These are phyloP conservation scores for Oryzias javanicus DNA, from an alignment of 2,113 vertebrate species.

Conservation along the genomic window DNA sequence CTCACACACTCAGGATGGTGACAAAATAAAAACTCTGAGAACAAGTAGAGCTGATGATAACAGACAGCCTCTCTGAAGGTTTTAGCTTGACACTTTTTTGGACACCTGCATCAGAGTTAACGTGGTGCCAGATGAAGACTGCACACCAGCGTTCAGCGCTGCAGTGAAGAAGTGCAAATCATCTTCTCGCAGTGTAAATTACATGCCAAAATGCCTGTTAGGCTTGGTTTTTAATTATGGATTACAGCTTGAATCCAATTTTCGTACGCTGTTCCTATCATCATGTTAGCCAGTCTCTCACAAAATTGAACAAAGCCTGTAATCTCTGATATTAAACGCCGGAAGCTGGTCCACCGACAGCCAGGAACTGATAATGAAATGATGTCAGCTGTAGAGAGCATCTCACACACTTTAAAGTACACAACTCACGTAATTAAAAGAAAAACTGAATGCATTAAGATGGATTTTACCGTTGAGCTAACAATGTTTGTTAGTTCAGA, in stretches of 20 bases:
- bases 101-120: no score
- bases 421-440: neutral
- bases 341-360: conserved; percentile 5
- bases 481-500: no score
- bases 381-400: neutral
- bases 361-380: neutral
- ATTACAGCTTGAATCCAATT: conserved; percentile 13
- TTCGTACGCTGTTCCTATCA: neutral
- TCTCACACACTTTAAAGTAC: neutral
- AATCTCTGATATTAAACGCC: conserved; percentile 1
- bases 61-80: no score
- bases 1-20: no score
- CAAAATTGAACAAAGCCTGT: conserved; percentile 6
- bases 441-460: neutral
- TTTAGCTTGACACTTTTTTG: no score
- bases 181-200: neutral
- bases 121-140: no score
- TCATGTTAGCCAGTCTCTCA: neutral
- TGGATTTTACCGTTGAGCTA: neutral
- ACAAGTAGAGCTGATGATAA: no score
- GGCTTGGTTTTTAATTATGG: conserved; percentile 10
- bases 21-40: no score
- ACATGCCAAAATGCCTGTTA: neutral
- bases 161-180: neutral
- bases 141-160: neutral